These are phyloP conservation scores for Myodes glareolus DNA, from an alignment of 2,113 vertebrate species.

Conservation along the genomic window DNA sequence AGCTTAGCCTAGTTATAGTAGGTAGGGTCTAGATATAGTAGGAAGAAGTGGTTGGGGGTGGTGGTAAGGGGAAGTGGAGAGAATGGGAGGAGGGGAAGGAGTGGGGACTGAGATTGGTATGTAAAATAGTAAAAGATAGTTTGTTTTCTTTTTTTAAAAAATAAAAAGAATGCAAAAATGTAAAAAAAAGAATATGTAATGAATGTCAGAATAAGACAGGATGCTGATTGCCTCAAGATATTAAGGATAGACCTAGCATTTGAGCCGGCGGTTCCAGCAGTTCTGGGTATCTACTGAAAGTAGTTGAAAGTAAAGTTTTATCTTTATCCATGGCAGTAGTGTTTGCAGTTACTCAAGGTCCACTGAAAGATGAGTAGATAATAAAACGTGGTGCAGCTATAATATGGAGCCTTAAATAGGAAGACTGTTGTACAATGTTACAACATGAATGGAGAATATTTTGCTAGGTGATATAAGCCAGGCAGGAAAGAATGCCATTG, in stretches of 20 bases:
- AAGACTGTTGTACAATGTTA: background rate
- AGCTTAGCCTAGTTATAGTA: no score
- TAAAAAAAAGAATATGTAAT: background rate
- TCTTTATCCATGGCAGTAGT: background rate
- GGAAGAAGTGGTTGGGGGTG: no score
- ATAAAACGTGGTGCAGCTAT: background rate
- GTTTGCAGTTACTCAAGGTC: background rate
- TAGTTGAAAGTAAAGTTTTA: background rate
- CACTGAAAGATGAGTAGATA: background rate
- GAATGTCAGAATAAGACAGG: slow-evolving; percentile 12
- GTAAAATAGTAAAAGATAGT: no score
- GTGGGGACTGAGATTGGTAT: no score
- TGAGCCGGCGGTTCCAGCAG: background rate
- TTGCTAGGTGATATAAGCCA: background rate
- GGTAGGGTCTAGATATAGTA: no score
- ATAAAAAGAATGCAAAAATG: background rate
- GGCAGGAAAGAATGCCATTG: background rate
- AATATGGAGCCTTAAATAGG: background rate
- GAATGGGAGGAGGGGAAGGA: no score
- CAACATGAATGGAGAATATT: background rate
- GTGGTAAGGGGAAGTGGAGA: no score
- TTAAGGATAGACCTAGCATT: background rate
- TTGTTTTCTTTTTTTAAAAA: no score
- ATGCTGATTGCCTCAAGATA: slow-evolving; percentile 3
- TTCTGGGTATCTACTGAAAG: background rate